Evolutionary conservation across 2,888 invertebrate species (phyloP).

Genomic region (Sinhomidia bicolor): DNA sequence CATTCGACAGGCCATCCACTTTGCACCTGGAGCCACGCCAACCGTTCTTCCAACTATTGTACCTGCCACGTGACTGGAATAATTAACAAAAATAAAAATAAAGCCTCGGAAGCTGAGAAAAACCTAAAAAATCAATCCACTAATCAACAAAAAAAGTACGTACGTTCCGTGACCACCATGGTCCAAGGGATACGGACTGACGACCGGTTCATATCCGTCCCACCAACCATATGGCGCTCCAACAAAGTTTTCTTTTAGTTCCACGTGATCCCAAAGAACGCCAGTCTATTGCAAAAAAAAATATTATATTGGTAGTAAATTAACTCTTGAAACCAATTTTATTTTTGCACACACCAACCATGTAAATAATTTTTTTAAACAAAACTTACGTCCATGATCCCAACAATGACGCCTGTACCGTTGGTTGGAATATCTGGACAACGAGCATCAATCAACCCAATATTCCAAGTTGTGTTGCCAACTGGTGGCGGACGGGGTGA

Average conservation of each 20-base stretch:
- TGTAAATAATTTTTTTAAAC: background rate
- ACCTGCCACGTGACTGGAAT: too few species aligned
- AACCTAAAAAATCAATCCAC: too few species aligned
- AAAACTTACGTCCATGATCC: background rate
- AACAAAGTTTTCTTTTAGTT: background rate
- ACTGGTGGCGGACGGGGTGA: background rate
- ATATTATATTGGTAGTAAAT: background rate
- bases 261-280: background rate
- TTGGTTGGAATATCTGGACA: background rate
- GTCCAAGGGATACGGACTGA: background rate
- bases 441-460: background rate
- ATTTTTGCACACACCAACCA: too few species aligned
- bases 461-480: background rate
- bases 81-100: too few species aligned
- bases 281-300: background rate
- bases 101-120: too few species aligned
- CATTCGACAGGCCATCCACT: background rate
- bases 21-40: background rate
- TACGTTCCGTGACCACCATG: background rate
- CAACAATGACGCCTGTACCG: background rate
- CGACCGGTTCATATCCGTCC: background rate
- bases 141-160: too few species aligned
- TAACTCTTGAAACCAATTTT: too few species aligned
- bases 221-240: background rate
- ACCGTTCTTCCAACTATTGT: background rate